A percentile compares a stretch with the other conserved stretches of the same genome.
phyloP scores from a whole-genome alignment of 2,113 vertebrate genomes.

The Stigmatopora argus region DNA sequence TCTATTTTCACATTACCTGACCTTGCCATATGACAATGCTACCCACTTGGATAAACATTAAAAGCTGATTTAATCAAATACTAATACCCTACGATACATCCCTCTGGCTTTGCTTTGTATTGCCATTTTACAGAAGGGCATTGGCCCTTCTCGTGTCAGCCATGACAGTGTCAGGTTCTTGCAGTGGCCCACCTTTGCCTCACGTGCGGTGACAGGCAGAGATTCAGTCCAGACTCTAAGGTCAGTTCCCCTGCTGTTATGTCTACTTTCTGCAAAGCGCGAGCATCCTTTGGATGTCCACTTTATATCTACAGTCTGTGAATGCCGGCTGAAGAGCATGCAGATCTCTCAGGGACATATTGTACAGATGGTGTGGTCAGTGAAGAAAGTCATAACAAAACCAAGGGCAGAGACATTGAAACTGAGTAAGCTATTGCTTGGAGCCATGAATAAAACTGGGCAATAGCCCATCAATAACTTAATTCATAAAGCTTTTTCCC shows the following conservation, averaged over 20 bases:
- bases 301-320: slow-evolving; percentile 7
- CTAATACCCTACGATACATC: neutral
- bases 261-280: slow-evolving; percentile 10
- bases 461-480: neutral
- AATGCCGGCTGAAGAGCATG: slow-evolving; percentile 22
- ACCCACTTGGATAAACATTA: neutral
- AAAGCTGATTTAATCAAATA: slow-evolving; percentile 5
- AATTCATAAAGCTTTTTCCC: neutral
- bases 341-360: slow-evolving; percentile 18
- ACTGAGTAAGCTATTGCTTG: neutral
- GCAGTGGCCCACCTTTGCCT: slow-evolving; percentile 29
- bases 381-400: slow-evolving; percentile 7
- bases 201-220: slow-evolving; percentile 15
- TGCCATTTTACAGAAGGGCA: slow-evolving; percentile 11
- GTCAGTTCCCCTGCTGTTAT: slow-evolving; percentile 41
- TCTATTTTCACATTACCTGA: slow-evolving; percentile 10
- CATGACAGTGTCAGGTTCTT: slow-evolving; percentile 27
- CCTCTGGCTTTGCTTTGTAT: slow-evolving; percentile 15
- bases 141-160: slow-evolving; percentile 24
- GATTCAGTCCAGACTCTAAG: slow-evolving; percentile 31
- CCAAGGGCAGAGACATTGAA: neutral
- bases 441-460: neutral
- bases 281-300: slow-evolving; percentile 15
- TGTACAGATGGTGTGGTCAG: neutral
- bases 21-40: neutral